Percentiles rank a stretch among this genome's conserved stretches.
Evolutionary conservation across 2,113 vertebrate species (phyloP).

Genomic region (Setophaga petechia): DNA sequence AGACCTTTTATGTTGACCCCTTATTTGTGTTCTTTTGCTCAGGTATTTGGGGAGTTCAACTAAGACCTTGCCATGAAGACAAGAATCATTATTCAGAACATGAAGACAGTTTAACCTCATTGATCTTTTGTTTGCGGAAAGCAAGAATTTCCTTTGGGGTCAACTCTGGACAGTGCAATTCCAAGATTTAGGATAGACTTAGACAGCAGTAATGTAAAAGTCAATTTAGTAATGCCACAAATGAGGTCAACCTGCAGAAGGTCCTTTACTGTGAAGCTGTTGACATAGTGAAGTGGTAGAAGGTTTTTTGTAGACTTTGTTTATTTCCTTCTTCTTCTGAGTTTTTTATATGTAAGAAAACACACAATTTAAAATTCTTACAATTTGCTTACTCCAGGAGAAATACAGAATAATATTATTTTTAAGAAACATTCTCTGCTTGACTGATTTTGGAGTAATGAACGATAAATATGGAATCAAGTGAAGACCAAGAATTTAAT

Average conservation of each 20-base stretch:
- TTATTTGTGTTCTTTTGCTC: not conserved
- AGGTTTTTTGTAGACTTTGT: not conserved
- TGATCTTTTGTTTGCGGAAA: not conserved
- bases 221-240: not conserved
- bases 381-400: slow-evolving; percentile 46
- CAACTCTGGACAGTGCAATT: not conserved
- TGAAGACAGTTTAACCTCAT: not conserved
- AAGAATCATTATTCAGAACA: not conserved
- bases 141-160: not conserved
- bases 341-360: not conserved
- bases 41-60: not conserved
- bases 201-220: not conserved
- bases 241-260: not conserved
- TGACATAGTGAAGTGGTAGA: not conserved
- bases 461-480: slow-evolving; percentile 75
- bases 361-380: not conserved
- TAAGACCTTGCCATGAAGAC: not conserved
- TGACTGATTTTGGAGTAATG: slow-evolving; percentile 60
- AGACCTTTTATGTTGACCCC: not conserved
- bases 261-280: not conserved
- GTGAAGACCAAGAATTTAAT: slow-evolving; percentile 66
- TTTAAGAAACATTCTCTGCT: slow-evolving; percentile 36
- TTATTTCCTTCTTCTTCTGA: not conserved
- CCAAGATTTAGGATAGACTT: not conserved
- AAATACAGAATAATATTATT: slow-evolving; percentile 28